Evolutionary conservation across 1,140 invertebrate species (phyloP), one percentile per base, ranked within the genome.

Genomic region (Drosophila ambigua): DNA sequence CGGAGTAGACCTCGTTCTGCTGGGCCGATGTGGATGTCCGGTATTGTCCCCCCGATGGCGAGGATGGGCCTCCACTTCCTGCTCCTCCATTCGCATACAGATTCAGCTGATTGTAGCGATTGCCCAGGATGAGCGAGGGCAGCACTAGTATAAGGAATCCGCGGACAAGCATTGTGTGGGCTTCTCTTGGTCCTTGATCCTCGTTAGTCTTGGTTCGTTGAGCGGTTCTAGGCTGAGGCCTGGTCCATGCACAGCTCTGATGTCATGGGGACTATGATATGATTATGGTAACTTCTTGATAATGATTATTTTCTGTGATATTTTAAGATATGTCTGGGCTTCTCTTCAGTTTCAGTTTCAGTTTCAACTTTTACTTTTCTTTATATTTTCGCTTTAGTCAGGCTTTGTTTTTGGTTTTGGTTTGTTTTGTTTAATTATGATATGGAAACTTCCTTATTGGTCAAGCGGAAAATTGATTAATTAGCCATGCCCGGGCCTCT

Each of bases 381-480:
- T 66, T 50, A 45, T 48, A 13, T 39, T 43, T 49, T 24, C n/a
- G 9, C 46, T 60, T 57, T 20, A 20, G 1, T 20, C 20, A 2
- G 20, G 20, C 20, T 2, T 20, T 20, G 20, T 20, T 52, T 23
- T 24, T 16, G n/a, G 2, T 13, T 31, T 23, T 26, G 28, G 15
- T 67, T 53, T 76, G 20, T 20, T 20, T 20, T 1, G 20, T 20
- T 69, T 76, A 81, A 73, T 78, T 87, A 75, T 74, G 79, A 75
- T 82, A 71, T 75, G 61, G 61, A 74, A 65, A 52, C 71, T 75
- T 75, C 44, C 72, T 75, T 82, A 65, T 74, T 77, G 78, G 79
- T 87, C 78, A 87, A 77, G 84, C 83, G 83, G 83, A 87, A 87
- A 87, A 87, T 87, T 87, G 83, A 87, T 87, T 87, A 87, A 87